Conservation (phyloP, 2,888 invertebrate species). For the Branchinecta sandiegonensis region DNA sequence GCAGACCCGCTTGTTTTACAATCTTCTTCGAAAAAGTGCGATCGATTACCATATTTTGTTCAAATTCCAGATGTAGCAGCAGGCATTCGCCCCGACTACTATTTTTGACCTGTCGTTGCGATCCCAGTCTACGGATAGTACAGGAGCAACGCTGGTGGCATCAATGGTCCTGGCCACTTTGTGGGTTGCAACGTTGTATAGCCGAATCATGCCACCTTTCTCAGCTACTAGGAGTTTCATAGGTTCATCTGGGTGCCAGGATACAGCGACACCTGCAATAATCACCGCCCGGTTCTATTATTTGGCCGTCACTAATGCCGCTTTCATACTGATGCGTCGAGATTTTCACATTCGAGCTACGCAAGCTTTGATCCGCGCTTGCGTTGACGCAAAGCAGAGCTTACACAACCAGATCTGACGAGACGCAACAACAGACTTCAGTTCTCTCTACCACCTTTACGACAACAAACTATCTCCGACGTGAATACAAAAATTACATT, state of each 20-base stretch:
- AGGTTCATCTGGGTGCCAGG: conserved; percentile 53
- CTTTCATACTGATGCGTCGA: too few relatives aligned
- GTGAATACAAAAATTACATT: too few relatives aligned
- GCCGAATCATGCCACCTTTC: conserved; percentile 53
- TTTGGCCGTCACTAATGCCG: too few relatives aligned
- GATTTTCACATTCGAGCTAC: too few relatives aligned
- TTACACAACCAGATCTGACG: too few relatives aligned
- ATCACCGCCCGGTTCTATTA: too few relatives aligned
- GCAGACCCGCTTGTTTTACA: too few relatives aligned
- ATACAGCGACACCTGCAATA: conserved; percentile 37
- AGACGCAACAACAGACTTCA: too few relatives aligned
- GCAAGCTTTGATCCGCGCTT: too few relatives aligned
- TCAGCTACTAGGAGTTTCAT: conserved; percentile 58
- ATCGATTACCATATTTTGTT: conserved; percentile 45
- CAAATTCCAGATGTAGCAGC: conserved; percentile 52
- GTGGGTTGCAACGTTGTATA: conserved; percentile 54
- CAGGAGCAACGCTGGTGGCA: conserved; percentile 41
- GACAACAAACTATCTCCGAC: too few relatives aligned
- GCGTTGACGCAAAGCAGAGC: too few relatives aligned
- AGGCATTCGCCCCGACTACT: conserved; percentile 49
- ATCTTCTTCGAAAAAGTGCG: conserved; percentile 5
- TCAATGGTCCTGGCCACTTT: conserved; percentile 51
- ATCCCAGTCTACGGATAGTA: conserved; percentile 56
- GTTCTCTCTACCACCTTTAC: too few relatives aligned
- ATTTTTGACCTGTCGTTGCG: conserved; percentile 44